Base-by-base conservation (phyloP, 1,140 invertebrate species). In the Chrysopa pallens region DNA sequence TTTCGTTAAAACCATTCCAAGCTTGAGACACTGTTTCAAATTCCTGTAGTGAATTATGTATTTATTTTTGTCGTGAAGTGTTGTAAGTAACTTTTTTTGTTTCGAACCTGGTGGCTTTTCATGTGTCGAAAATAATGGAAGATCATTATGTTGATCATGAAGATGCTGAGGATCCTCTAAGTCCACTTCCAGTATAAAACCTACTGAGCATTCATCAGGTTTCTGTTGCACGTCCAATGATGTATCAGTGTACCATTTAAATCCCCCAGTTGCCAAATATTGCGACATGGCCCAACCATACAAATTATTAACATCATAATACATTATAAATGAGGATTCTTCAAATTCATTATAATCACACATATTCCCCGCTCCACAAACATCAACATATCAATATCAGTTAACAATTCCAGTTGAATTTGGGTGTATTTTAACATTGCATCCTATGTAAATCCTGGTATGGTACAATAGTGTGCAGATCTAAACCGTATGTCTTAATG, bases 31-130 rank as follows among this genome's bases (percentile, higher is more conserved):
- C 52, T 66, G 63, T 56, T 68, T 53, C 29, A 71, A 56, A 52
- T 61, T 65, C 45, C 49, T 42, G 54, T 67, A 66, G 53, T 70
- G 69, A 33, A 70, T 56, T 36, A 63, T 49, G 56, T 69, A 70
- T 27, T 60, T 60, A 41, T 49, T 45, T 57, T 59, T 60, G 45
- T 53, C 39, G 38, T 48, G 27, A 9, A 61, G 46, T 41, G 51
- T 57, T 29, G 51, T 42, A 31, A 62, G 42, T 40, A 60, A 48
- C 50, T 61, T 61, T 28, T 4, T 12, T 13, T 46, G 6, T 51
- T 54, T 50, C 0, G 36, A 27, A 29, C 29, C 11, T 3, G 33
- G 46, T 36, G 45, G 50, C n/a, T 9, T 38, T 41, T 52, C 50
- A 39, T 55, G 54, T 49, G 67, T 58, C 6, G 62, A 51, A 43